Evolutionary conservation across 2,113 vertebrate species (phyloP).

Genomic region (Thalassarche chlororhynchos): DNA sequence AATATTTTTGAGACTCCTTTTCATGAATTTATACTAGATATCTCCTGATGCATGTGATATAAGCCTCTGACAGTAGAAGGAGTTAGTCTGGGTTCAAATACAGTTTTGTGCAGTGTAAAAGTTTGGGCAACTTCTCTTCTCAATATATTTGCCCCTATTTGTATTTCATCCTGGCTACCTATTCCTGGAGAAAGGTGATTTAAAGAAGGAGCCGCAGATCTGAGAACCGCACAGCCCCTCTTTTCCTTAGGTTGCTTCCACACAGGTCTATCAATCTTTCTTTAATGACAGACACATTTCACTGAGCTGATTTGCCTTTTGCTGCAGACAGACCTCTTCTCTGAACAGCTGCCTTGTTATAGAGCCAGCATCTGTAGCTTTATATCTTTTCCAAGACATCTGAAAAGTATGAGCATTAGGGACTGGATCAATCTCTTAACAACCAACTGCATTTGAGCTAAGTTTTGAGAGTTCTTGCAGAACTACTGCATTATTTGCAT

Average conservation of each 20-base stretch:
- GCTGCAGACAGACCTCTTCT: background rate
- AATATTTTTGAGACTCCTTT: background rate
- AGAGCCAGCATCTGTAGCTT: background rate
- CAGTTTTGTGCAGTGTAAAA: background rate
- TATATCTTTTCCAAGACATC: background rate
- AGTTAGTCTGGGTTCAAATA: background rate
- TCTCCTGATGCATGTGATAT: background rate
- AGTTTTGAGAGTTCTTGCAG: background rate
- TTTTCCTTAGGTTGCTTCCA: background rate
- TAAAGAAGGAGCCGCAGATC: background rate
- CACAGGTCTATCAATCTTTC: background rate
- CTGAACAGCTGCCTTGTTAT: background rate
- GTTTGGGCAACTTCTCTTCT: background rate
- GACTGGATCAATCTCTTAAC: background rate
- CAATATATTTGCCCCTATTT: background rate
- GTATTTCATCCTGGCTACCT: background rate
- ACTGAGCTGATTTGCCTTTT: background rate
- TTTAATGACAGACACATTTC: background rate
- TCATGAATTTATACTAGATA: background rate
- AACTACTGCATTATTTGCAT: background rate
- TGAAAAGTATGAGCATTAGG: background rate
- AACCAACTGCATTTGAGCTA: background rate
- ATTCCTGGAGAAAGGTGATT: background rate
- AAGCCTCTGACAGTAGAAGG: background rate
- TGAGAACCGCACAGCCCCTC: background rate